Evolutionary conservation across 35 echinoderm and acorn worm genomes (phyloP).

Genomic region (Amphiura filiformis): DNA sequence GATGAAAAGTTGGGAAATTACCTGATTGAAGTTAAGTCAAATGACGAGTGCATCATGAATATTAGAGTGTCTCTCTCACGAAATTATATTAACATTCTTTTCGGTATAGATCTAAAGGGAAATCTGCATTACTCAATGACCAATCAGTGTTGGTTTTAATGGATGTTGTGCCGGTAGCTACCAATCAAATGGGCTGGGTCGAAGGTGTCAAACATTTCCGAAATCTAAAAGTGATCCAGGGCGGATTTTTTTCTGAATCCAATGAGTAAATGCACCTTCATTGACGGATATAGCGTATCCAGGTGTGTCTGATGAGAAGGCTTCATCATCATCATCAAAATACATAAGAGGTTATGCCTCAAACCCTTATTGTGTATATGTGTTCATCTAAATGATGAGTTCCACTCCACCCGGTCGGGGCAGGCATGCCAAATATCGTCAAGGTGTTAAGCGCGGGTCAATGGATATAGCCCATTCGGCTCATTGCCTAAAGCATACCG

Average conservation of each 20-base stretch:
- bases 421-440: not conserved
- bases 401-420: not conserved
- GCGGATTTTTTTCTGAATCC: not conserved
- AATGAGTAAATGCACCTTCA: not conserved
- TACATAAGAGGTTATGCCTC: too few relatives aligned
- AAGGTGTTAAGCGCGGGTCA: constrained; percentile 2
- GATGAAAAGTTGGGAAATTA: not conserved
- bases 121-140: not conserved
- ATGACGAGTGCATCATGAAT: not conserved
- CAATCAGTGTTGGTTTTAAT: not conserved
- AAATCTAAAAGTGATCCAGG: not conserved
- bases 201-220: not conserved
- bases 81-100: not conserved
- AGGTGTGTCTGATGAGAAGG: too few relatives aligned
- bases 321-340: not conserved
- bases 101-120: not conserved
- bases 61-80: not conserved
- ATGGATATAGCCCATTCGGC: not conserved
- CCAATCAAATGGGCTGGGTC: not conserved
- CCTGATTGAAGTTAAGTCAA: not conserved
- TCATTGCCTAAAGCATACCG: not conserved
- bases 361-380: too few relatives aligned
- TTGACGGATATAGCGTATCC: not conserved
- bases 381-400: not conserved
- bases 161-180: not conserved